Evolutionary conservation across 2,113 vertebrate species (phyloP).

Genomic region (Alligator mississippiensis): DNA sequence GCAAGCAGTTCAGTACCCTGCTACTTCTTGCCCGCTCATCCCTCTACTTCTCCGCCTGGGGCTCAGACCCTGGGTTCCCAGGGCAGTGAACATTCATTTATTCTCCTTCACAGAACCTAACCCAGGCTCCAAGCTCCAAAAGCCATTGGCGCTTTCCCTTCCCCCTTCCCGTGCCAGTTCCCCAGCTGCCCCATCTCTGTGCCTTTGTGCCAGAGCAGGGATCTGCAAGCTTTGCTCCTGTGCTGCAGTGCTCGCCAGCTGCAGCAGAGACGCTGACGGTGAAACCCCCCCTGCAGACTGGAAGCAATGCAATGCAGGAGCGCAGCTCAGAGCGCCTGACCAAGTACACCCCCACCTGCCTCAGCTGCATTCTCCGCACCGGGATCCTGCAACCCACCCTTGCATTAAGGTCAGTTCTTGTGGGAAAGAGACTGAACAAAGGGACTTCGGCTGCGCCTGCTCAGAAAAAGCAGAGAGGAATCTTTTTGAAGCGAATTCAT

Average conservation of each 20-base stretch:
- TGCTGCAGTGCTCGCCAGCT: not conserved
- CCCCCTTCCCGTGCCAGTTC: no score
- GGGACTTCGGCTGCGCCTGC: not conserved
- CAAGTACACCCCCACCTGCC: not conserved
- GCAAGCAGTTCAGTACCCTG: not conserved
- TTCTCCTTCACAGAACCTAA: not conserved
- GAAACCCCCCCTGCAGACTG: not conserved
- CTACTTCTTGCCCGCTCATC: not conserved
- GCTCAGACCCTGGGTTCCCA: not conserved
- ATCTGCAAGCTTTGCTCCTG: not conserved
- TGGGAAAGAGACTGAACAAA: not conserved
- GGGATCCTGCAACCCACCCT: not conserved
- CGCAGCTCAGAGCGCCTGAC: not conserved
- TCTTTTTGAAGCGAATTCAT: not conserved
- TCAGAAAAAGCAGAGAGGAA: not conserved
- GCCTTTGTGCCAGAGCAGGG: not conserved
- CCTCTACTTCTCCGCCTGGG: not conserved
- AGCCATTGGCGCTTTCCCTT: not conserved
- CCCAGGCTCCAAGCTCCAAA: not conserved
- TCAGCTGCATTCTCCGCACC: not conserved
- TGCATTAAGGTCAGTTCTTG: accelerated
- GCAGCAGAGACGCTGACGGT: not conserved
- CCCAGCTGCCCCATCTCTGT: not conserved
- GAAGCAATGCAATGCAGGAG: not conserved
- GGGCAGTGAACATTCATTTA: not conserved